Percentiles rank a stretch among this genome's conserved stretches.
phyloP scores from a whole-genome alignment of 2,888 invertebrate genomes.

The Zele albiditarsus region DNA sequence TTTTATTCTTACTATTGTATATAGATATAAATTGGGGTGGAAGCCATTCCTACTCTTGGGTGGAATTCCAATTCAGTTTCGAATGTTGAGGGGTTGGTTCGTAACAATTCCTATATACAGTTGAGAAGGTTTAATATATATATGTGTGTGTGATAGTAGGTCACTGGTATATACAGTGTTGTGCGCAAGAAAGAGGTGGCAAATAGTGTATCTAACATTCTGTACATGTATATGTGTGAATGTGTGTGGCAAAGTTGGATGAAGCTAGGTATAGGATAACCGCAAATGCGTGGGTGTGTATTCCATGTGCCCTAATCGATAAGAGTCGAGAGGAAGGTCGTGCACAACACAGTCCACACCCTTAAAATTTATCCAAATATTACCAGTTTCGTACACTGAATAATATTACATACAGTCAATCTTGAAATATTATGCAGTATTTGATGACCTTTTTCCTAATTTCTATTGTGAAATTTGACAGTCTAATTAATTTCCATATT shows the following conservation, averaged over 20 bases:
- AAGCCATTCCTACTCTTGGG: not conserved
- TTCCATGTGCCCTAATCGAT: conserved; percentile 33
- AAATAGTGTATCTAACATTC: conserved; percentile 5
- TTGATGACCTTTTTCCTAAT: too few species aligned
- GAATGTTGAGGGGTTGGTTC: conserved; percentile 13
- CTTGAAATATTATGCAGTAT: too few species aligned
- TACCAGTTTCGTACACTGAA: too few species aligned
- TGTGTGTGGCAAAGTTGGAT: conserved; percentile 22
- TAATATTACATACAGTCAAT: too few species aligned
- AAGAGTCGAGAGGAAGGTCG: conserved; percentile 24
- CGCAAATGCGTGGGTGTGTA: conserved; percentile 14
- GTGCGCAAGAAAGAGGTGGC: conserved; percentile 32
- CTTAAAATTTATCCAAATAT: conserved; percentile 30
- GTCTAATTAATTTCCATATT: too few species aligned
- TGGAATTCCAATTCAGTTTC: not conserved
- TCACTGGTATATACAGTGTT: conserved; percentile 47
- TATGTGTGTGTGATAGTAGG: conserved; percentile 47
- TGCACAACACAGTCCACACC: conserved; percentile 30
- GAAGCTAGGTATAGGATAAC: conserved; percentile 32
- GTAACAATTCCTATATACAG: conserved; percentile 17
- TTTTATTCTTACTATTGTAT: conserved; percentile 27
- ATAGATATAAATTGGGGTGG: conserved; percentile 33
- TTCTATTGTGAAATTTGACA: too few species aligned
- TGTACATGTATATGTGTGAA: conserved; percentile 24
- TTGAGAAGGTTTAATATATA: not conserved